A percentile compares a stretch with the other conserved stretches of the same genome.
Evolutionary conservation across 2,797 vertebrate species (phyloP).

Genomic region (Trachurus trachurus): DNA sequence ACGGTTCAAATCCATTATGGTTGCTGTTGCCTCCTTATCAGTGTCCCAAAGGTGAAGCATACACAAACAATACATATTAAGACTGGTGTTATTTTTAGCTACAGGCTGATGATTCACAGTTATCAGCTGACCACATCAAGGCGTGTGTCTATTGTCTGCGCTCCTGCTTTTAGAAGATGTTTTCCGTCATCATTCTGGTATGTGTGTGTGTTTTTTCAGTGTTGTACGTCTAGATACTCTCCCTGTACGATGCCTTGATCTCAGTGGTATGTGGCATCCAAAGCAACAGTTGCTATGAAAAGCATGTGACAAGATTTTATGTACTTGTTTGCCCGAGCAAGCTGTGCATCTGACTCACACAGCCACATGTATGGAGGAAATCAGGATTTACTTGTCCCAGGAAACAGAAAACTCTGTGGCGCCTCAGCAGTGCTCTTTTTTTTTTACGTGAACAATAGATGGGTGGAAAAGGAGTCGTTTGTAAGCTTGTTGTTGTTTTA

Average conservation of each 20-base stretch:
- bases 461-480: too few species aligned
- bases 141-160: not conserved
- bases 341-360: not conserved
- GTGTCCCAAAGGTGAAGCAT: conserved; percentile 12
- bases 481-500: too few species aligned
- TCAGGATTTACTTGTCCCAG: not conserved
- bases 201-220: not conserved
- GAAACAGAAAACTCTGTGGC: conserved; percentile 10
- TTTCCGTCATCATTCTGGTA: conserved; percentile 15
- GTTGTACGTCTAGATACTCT: not conserved
- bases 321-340: conserved; percentile 1
- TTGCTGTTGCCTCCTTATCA: conserved; percentile 28
- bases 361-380: conserved; percentile 1
- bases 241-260: not conserved
- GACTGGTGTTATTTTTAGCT: conserved; percentile 4
- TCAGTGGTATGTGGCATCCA: conserved; percentile 1
- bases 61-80: conserved; percentile 30
- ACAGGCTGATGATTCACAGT: conserved; percentile 33
- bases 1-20: conserved; percentile 31
- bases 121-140: conserved; percentile 11
- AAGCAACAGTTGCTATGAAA: not conserved
- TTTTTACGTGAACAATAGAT: not conserved
- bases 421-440: not conserved
- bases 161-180: conserved; percentile 8
- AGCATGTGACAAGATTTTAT: not conserved